Percentiles rank a stretch among this genome's conserved stretches.
Conservation (phyloP, 2,888 invertebrate species). For the Pyrochroa serraticornis region DNA sequence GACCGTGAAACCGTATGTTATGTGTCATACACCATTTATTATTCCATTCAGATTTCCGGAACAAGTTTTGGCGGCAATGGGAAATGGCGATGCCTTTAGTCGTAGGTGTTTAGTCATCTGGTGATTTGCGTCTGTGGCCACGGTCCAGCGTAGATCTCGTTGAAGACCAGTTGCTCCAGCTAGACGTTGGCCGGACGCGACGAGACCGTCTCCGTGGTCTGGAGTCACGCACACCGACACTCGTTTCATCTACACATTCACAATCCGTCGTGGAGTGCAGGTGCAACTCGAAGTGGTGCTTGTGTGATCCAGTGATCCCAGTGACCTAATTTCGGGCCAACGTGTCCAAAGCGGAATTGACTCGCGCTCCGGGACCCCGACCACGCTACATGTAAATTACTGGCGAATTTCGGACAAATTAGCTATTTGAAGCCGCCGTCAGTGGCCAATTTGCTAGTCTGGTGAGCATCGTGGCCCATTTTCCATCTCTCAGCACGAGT, state of each 20-base stretch:
- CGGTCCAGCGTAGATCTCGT: conserved; percentile 12
- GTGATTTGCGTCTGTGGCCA: conserved; percentile 21
- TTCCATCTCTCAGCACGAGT: neutral
- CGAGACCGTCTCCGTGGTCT: conserved; percentile 8
- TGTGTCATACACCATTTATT: conserved; percentile 20
- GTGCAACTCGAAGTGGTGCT: conserved; percentile 19
- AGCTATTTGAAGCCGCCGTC: conserved; percentile 1
- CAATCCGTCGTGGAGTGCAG: conserved; percentile 27
- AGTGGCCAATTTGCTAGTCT: conserved; percentile 4
- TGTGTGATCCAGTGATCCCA: conserved; percentile 19
- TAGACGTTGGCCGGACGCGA: conserved; percentile 4
- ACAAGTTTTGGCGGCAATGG: conserved; percentile 32
- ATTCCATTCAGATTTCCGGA: conserved; percentile 34
- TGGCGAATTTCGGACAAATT: conserved; percentile 2
- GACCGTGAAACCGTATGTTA: conserved; percentile 12
- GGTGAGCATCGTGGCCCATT: conserved; percentile 20
- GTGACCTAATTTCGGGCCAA: conserved; percentile 15
- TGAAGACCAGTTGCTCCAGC: conserved; percentile 18
- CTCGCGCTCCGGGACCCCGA: no score
- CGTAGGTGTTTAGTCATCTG: conserved; percentile 38
- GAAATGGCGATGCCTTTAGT: conserved; percentile 31
- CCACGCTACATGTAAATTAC: conserved; percentile 13
- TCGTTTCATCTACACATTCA: neutral
- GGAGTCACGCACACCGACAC: conserved; percentile 4
- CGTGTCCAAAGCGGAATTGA: no score